Evolutionary conservation across 1,140 invertebrate genomes (phyloP).

Genomic region (Ganaspis sp.): DNA sequence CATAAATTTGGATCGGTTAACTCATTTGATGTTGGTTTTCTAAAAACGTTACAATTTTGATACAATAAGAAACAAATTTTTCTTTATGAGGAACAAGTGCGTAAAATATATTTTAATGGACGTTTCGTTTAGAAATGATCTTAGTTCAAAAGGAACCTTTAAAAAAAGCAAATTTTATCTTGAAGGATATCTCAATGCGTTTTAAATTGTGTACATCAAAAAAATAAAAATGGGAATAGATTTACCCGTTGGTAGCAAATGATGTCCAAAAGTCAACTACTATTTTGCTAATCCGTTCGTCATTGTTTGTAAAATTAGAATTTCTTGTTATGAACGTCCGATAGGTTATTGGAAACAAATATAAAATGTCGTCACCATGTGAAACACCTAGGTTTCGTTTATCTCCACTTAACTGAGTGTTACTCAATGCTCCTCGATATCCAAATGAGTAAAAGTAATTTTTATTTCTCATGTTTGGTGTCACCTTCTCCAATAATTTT

Average conservation of each 20-base stretch:
- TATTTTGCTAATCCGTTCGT: not conserved
- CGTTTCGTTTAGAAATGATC: no score
- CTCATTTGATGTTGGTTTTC: not conserved
- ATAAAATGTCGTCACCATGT: not conserved
- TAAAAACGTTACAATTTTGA: not conserved
- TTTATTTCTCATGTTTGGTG: not conserved
- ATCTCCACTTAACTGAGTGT: not conserved
- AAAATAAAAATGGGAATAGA: no score
- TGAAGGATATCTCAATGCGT: no score
- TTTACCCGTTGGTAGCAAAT: constrained; percentile 13
- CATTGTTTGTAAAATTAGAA: not conserved
- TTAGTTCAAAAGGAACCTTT: no score
- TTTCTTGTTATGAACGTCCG: not conserved
- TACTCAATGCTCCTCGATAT: not conserved
- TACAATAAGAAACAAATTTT: no score
- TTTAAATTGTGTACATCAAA: no score
- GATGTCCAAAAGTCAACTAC: constrained; percentile 9
- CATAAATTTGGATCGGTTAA: not conserved
- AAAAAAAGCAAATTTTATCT: no score
- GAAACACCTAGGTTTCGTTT: not conserved
- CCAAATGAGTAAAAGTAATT: not conserved
- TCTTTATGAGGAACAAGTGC: no score
- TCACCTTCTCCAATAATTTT: not conserved
- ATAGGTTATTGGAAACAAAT: not conserved
- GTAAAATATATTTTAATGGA: not conserved